Evolutionary conservation across 1,140 invertebrate genomes (phyloP), one percentile per base, ranked within the genome.

Genomic region (Zaprionus capensis): DNA sequence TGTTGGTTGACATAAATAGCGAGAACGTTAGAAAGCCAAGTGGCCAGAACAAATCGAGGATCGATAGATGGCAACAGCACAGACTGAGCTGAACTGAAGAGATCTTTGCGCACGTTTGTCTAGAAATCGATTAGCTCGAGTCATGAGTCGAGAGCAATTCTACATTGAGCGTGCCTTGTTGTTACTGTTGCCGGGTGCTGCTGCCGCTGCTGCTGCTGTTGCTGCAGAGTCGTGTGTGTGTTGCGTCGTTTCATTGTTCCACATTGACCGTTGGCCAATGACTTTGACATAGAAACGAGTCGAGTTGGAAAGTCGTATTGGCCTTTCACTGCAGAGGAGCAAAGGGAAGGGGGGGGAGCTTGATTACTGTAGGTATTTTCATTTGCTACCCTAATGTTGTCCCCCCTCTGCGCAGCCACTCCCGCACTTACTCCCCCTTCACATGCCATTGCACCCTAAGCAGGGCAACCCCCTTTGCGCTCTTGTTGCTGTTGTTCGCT

Each of bases 81-180:
- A 56, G 36, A 57, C 28, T 46, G 58, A 11, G 34, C 51, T 24
- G 59, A 57, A 55, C 62, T 72, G 64, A 62, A 58, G 38, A 26
- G 68, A 26, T 46, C 38, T 63, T 7, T 36, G 51, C 63, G 78
- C 84, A 90, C 85, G 84, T 87, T 81, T 79, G 81, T 49, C 84
- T 84, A 81, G 85, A 78, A 88, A 88, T 88, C 84, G 84, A 88
- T 88, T 87, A 87, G 84, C 81, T 41, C 67, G 69, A 71, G 64
- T 64, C 83, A 69, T 69, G 70, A 82, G 80, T 46, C 69, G 70
- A 69, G 62, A 22, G 66, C 38, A 83, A 80, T 83, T 72, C 55
- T 72, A 82, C 62, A 80, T 55, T 44, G 61, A 55, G 34, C 69
- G 73, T 79, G 70, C 69, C 51, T 34, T 55, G 69, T 20, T 51